Conservation (phyloP, 2,113 vertebrate species). For the Salvelinus fontinalis region DNA sequence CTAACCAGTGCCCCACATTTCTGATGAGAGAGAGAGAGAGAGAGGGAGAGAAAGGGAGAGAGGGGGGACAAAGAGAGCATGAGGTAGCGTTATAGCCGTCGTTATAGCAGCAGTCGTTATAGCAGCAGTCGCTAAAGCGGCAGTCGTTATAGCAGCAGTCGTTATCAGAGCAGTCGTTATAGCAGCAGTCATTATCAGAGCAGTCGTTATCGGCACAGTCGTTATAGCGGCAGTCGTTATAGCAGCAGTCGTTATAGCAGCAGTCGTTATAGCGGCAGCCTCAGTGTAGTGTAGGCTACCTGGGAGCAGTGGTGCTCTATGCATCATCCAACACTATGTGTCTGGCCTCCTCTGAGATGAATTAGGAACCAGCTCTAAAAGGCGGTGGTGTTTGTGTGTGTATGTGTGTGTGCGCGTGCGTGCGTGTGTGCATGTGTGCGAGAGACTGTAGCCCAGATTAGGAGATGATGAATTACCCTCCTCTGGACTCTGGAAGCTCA, state of each 20-base stretch:
- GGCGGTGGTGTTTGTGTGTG: constrained; percentile 6
- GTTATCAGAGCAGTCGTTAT: too few species aligned
- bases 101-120: too few species aligned
- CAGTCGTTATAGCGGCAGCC: not conserved
- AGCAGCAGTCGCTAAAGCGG: too few species aligned
- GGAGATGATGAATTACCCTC: constrained; percentile 63
- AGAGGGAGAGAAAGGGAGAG: not conserved
- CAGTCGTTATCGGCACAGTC: too few species aligned
- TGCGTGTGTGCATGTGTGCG: not conserved
- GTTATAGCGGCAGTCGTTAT: not conserved
- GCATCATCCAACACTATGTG: constrained; percentile 59
- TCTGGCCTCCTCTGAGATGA: constrained; percentile 60
- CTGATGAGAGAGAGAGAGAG: not conserved
- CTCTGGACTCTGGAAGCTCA: constrained; percentile 35
- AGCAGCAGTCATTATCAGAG: too few species aligned
- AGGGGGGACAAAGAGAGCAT: not conserved
- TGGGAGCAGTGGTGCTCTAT: constrained; percentile 48
- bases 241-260: too few species aligned
- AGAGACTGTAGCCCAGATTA: constrained; percentile 42
- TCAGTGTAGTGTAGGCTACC: constrained; percentile 6
- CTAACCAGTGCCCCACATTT: too few species aligned
- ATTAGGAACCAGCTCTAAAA: constrained; percentile 54
- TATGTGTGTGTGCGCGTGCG: not conserved
- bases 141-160: too few species aligned
- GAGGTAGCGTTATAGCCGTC: not conserved